phyloP scores from a whole-genome alignment of 2,113 vertebrate species.

The Aphyosemion australe region DNA sequence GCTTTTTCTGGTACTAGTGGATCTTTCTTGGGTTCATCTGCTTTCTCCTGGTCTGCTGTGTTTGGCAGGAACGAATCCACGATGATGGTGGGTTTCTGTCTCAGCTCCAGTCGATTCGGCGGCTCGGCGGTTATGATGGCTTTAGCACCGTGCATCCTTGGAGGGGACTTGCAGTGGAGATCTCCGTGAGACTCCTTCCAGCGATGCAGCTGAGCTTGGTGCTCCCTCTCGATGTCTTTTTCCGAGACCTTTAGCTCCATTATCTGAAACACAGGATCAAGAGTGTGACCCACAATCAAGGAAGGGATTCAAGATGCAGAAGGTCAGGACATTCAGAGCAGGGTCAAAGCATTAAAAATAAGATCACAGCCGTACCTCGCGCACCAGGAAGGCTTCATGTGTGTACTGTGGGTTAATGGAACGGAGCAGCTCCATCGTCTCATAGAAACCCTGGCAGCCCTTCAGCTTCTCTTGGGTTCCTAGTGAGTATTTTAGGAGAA shows the following conservation, averaged over 20 bases:
- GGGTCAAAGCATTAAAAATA: no score
- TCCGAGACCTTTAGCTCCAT: conserved; percentile 87
- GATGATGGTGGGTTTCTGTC: conserved; percentile 88
- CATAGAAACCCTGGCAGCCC: conserved; percentile 90
- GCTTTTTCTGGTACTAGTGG: no score
- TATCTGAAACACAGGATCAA: conserved; percentile 74
- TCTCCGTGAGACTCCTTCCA: conserved; percentile 91
- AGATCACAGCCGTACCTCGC: conserved; percentile 81
- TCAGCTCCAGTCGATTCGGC: conserved; percentile 80
- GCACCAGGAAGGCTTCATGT: conserved; percentile 90
- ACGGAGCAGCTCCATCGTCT: conserved; percentile 92
- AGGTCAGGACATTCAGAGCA: neutral
- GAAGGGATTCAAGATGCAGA: neutral
- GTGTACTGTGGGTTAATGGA: conserved; percentile 87
- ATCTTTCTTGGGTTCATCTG: neutral
- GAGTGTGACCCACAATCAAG: conserved; percentile 9
- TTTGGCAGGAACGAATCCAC: conserved; percentile 64
- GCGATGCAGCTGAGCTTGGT: conserved; percentile 87
- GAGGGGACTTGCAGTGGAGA: conserved; percentile 85
- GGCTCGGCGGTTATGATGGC: conserved; percentile 92
- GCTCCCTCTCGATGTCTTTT: conserved; percentile 93
- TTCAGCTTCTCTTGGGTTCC: conserved; percentile 94
- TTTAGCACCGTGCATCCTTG: conserved; percentile 92
- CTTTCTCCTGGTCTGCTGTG: conserved; percentile 6
- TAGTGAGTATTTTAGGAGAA: conserved; percentile 89